These are phyloP conservation scores for Pammene fasciana DNA, from an alignment of 2,888 invertebrate species.

Conservation along the genomic window DNA sequence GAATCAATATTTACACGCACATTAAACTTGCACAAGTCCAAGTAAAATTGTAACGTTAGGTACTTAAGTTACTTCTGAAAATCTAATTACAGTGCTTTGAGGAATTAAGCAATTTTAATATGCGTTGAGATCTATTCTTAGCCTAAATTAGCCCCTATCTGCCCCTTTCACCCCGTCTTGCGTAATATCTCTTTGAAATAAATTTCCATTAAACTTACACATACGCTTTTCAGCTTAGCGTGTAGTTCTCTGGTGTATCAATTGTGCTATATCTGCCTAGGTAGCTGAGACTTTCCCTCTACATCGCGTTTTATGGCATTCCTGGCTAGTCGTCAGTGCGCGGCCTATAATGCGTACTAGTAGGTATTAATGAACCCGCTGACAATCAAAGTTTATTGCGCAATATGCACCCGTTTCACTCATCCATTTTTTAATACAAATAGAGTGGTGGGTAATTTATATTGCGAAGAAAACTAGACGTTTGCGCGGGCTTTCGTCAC, in stretches of 20 bases:
- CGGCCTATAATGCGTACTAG: slow-evolving; percentile 26
- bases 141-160: slow-evolving; percentile 1
- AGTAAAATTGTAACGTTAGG: not conserved
- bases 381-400: slow-evolving; percentile 11
- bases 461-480: not conserved
- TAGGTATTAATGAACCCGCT: slow-evolving; percentile 3
- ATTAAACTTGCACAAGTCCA: slow-evolving; percentile 3
- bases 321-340: slow-evolving; percentile 18
- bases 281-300: not conserved
- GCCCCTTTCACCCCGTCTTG: slow-evolving; percentile 3
- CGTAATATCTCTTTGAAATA: not conserved
- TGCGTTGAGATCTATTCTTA: not conserved
- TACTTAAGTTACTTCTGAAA: not conserved
- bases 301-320: slow-evolving; percentile 8
- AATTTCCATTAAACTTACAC: not conserved
- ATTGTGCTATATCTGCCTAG: not conserved
- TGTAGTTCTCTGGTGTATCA: slow-evolving; percentile 7
- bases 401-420: not conserved
- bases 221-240: slow-evolving; percentile 12
- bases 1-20: not conserved
- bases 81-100: not conserved
- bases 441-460: not conserved
- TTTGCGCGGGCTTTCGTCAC: slow-evolving; percentile 1
- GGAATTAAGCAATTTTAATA: slow-evolving; percentile 4
- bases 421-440: not conserved